Evolutionary conservation across 2,113 vertebrate species (phyloP).

Genomic region (Stigmatopora nigra): DNA sequence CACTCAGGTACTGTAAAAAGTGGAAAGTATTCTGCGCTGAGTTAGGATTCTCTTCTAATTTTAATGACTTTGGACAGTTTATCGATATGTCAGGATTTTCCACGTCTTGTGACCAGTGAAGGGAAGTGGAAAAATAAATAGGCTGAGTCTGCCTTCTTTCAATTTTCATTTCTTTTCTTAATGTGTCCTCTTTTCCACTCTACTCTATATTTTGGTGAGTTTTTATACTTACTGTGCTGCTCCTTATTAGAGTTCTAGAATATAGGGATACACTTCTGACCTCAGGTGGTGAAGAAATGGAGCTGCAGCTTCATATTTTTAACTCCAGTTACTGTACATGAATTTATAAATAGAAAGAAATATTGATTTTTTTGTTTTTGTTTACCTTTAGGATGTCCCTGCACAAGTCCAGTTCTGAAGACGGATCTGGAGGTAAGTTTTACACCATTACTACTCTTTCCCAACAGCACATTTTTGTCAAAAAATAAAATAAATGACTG

Average conservation of each 20-base stretch:
- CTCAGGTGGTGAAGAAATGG: slow-evolving; percentile 46
- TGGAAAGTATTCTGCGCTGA: background rate
- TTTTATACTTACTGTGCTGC: slow-evolving; percentile 15
- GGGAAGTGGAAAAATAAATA: slow-evolving; percentile 59
- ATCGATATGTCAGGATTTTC: slow-evolving; percentile 32
- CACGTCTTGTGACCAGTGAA: slow-evolving; percentile 46
- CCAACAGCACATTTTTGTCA: too few species aligned
- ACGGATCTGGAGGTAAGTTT: slow-evolving; percentile 79
- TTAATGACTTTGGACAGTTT: slow-evolving; percentile 13
- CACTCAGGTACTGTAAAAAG: background rate
- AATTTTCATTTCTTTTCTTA: slow-evolving; percentile 11
- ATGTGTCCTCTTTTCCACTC: slow-evolving; percentile 14
- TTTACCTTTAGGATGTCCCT: slow-evolving; percentile 75
- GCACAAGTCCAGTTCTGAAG: slow-evolving; percentile 94
- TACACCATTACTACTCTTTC: too few species aligned
- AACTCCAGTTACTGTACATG: background rate
- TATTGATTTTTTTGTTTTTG: too few species aligned
- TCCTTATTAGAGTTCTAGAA: background rate
- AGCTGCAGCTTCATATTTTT: slow-evolving; percentile 12
- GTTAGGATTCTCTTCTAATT: slow-evolving; percentile 13
- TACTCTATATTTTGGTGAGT: slow-evolving; percentile 14
- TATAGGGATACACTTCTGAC: slow-evolving; percentile 50
- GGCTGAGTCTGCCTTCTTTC: slow-evolving; percentile 56
- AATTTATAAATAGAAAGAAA: background rate
- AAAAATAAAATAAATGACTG: too few species aligned